phyloP scores from a whole-genome alignment of 2,797 vertebrate genomes.

The Stomatorhinus walkeri region DNA sequence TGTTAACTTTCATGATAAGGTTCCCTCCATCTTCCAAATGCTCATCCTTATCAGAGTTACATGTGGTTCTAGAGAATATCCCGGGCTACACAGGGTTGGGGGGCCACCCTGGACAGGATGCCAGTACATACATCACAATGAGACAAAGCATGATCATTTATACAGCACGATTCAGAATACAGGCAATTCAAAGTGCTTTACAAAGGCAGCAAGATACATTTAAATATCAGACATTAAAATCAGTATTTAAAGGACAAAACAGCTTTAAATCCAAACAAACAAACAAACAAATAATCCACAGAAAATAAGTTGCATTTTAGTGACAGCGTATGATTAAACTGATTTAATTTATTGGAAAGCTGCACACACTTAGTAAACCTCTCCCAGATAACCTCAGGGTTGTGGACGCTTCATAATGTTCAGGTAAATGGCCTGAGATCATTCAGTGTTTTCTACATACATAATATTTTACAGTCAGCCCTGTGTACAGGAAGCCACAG shows the following conservation, averaged over 20 bases:
- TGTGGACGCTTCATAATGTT: not conserved
- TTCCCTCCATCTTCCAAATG: not conserved
- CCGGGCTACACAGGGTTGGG: not conserved
- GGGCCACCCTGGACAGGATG: not conserved
- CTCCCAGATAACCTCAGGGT: not conserved
- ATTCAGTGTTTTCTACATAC: not conserved
- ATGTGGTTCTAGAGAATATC: not conserved
- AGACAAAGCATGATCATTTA: not conserved
- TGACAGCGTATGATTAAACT: not conserved
- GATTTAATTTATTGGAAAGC: not conserved
- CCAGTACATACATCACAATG: not conserved
- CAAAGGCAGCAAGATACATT: not conserved
- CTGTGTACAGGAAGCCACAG: not conserved
- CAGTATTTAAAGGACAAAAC: not conserved
- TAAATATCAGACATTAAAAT: not conserved
- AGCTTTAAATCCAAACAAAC: not conserved
- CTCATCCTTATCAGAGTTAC: not conserved
- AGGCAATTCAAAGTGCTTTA: not conserved
- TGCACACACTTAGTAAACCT: not conserved
- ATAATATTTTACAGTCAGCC: not conserved
- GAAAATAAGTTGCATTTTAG: not conserved
- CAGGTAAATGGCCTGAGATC: not conserved
- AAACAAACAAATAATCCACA: not conserved
- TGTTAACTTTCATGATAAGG: not conserved
- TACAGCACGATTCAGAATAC: not conserved